A percentile compares a stretch with the other conserved stretches of the same genome.
Conservation (phyloP, 1,140 invertebrate genomes). For the Tetramorium parvispinum region DNA sequence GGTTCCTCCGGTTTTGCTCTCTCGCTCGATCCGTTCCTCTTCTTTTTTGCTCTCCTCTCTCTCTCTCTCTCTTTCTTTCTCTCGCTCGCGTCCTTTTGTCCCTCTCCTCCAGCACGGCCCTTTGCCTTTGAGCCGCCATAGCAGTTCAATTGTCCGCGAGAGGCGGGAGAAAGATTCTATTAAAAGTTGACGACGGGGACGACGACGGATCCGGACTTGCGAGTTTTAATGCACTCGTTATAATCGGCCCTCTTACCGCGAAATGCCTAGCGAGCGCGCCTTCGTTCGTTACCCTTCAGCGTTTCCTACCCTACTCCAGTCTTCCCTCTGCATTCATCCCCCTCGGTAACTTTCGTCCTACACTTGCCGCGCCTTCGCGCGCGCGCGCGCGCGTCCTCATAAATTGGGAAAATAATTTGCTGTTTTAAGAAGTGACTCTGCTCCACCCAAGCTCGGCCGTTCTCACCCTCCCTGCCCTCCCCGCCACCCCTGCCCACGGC, state of each 20-base stretch:
- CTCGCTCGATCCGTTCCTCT: background rate
- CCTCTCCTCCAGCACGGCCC: conserved; percentile 9
- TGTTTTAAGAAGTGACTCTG: conserved; percentile 71
- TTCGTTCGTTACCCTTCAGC: conserved; percentile 59
- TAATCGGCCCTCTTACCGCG: conserved; percentile 80
- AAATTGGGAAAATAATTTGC: conserved; percentile 82
- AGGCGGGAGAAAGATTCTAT: conserved; percentile 74
- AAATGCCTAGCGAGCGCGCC: conserved; percentile 73
- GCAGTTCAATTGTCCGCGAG: conserved; percentile 73
- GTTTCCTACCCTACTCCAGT: conserved; percentile 22
- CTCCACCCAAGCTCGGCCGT: background rate
- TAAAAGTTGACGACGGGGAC: conserved; percentile 78
- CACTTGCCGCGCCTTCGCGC: conserved; percentile 18
- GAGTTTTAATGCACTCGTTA: conserved; percentile 81
- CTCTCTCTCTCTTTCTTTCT: conserved; percentile 1
- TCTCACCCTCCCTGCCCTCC: too few species aligned
- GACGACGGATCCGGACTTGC: conserved; percentile 74
- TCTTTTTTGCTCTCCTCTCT: background rate
- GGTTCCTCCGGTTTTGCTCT: background rate
- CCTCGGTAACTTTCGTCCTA: conserved; percentile 30
- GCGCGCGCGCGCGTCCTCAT: conserved; percentile 68
- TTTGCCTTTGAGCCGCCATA: conserved; percentile 56
- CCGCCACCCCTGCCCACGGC: background rate
- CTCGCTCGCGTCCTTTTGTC: conserved; percentile 17
- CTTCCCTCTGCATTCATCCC: background rate